Evolutionary conservation across 2,797 vertebrate genomes (phyloP).

Genomic region (Falco cherrug): DNA sequence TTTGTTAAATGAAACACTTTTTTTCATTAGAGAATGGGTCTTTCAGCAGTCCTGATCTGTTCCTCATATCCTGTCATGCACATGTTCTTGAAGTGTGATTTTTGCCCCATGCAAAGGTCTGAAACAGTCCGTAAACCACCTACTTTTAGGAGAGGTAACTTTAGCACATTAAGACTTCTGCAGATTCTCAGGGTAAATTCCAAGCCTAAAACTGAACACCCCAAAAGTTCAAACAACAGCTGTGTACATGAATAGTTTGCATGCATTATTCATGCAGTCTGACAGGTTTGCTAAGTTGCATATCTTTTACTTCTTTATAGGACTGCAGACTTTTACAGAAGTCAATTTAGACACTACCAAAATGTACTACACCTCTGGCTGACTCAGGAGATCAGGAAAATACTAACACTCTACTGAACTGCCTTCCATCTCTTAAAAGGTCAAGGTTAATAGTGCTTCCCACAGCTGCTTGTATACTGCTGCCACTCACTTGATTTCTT

Average conservation of each 20-base stretch:
- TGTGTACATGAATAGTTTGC: not conserved
- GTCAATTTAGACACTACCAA: not conserved
- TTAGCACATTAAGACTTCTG: not conserved
- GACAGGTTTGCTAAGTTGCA: not conserved
- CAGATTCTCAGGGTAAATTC: not conserved
- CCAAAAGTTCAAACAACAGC: not conserved
- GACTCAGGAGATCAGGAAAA: not conserved
- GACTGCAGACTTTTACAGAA: not conserved
- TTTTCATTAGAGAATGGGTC: not conserved
- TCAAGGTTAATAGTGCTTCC: not conserved
- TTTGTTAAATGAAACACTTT: not conserved
- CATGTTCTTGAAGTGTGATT: not conserved
- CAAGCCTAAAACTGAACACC: not conserved
- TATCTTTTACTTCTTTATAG: not conserved
- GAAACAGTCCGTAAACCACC: not conserved
- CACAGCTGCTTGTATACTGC: not conserved
- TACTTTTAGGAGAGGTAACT: not conserved
- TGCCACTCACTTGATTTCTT: not conserved
- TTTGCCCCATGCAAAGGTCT: not conserved
- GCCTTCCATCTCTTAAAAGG: not conserved
- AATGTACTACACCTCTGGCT: not conserved
- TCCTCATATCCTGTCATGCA: not conserved
- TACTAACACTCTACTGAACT: not conserved
- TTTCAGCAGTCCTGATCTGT: not conserved
- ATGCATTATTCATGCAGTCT: not conserved